Conservation (phyloP, 2,113 vertebrate genomes). For the Barbus barbus region DNA sequence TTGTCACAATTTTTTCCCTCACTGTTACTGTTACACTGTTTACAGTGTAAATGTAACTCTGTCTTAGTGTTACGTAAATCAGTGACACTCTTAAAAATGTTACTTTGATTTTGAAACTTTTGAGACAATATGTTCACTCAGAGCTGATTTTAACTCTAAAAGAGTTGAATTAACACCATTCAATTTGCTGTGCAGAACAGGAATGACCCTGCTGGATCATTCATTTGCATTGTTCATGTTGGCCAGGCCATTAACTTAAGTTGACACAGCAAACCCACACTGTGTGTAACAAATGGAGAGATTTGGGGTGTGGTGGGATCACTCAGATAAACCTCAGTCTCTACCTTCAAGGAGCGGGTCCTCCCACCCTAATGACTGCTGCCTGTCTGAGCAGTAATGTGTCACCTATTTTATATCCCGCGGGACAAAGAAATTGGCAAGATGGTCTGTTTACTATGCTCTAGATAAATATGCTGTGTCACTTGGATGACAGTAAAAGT, state of each 20-base stretch:
- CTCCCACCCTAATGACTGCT: background rate
- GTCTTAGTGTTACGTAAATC: too few species aligned
- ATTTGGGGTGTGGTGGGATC: conserved; percentile 55
- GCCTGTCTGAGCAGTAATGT: conserved; percentile 25
- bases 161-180: too few species aligned
- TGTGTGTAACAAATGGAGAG: conserved; percentile 5
- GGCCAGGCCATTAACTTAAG: conserved; percentile 8
- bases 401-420: background rate
- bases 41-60: too few species aligned
- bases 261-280: conserved; percentile 13
- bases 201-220: background rate
- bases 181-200: background rate
- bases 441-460: conserved; percentile 41
- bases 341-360: conserved; percentile 22
- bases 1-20: background rate
- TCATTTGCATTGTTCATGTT: background rate
- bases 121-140: too few species aligned
- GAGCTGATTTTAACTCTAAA: background rate
- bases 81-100: too few species aligned
- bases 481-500: background rate
- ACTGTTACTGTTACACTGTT: background rate
- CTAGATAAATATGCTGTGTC: background rate
- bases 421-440: background rate
- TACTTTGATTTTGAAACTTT: too few species aligned
- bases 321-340: conserved; percentile 30